Conservation (phyloP, 2,888 invertebrate species). For the Microctonus hyperodae region DNA sequence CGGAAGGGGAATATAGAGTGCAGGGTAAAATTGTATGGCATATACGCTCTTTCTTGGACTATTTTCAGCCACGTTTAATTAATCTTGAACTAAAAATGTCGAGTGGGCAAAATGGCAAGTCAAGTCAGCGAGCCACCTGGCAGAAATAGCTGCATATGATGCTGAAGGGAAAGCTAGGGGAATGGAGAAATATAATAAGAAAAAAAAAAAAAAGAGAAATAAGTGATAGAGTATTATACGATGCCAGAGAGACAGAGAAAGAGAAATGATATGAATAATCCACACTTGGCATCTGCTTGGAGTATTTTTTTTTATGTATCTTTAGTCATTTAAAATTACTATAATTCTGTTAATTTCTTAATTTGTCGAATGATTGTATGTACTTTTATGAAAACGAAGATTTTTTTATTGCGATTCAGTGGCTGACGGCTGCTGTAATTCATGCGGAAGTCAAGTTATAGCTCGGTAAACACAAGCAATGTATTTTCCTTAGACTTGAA, state of each 20-base stretch:
- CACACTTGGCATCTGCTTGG: slow-evolving; percentile 50
- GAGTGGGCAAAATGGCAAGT: slow-evolving; percentile 48
- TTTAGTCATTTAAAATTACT: not conserved
- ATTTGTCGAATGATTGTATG: not conserved
- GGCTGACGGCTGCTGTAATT: not conserved
- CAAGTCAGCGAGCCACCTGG: slow-evolving; percentile 48
- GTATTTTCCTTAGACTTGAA: not conserved
- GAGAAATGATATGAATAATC: not conserved
- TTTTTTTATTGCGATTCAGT: too few species aligned
- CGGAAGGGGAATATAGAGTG: not conserved
- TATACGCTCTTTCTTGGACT: slow-evolving; percentile 40
- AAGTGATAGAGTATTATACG: not conserved
- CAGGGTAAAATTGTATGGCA: not conserved
- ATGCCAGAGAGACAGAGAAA: too few species aligned
- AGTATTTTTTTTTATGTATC: not conserved
- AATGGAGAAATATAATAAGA: slow-evolving; percentile 24
- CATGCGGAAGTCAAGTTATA: not conserved
- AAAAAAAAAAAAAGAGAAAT: not conserved
- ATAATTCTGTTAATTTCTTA: not conserved
- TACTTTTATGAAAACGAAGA: too few species aligned
- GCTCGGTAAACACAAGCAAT: not conserved
- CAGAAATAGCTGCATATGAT: slow-evolving; percentile 52
- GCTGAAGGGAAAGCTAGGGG: slow-evolving; percentile 36
- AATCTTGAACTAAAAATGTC: slow-evolving; percentile 59
- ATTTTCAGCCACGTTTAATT: slow-evolving; percentile 59